Evolutionary conservation across 2,797 vertebrate genomes (phyloP), one percentile per base, ranked within the genome.

Genomic region (Cyprinodon diabolis): DNA sequence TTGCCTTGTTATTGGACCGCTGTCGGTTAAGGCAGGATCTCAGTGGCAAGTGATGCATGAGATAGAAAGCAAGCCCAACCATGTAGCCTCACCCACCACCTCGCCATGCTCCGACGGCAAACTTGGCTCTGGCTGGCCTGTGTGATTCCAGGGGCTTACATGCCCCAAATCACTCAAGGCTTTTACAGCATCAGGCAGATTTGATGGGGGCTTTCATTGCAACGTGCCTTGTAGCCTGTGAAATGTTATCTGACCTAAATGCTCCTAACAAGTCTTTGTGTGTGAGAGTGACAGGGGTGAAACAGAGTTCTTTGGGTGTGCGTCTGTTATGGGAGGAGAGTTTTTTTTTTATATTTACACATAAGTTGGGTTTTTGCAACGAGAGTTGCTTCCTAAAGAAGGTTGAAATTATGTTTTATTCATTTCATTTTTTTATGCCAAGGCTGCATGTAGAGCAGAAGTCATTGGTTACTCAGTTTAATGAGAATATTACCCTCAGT

Each of bases 181-280:
- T 93, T 91, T 92, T 89, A 94, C 92, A 92, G 90, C 92, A 93
- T 93, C 92, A 92, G 93, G 91, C 92, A 90, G 90, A 93, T 93
- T 92, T 95, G 94, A 95, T 85, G 87, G 88, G 93, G 93, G 93
- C 93, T 93, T 92, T 93, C 90, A 88, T 90, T 92, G 91, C 92
- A 94, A 90, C 88, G 81, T 80, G 83, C 90, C 92, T 92, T 81
- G 87, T 87, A 90, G 91, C 90, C 91, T 72, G 83, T 73, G 90
- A 93, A 84, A 91, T 79, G 78, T 94, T 92, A 94, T 94, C 86
- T 95, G 95, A 95, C 93, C 94, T 95, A 95, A 95, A 95, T 95
- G 93, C 89, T 93, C 82, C 88, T 90, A 92, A 93, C 91, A 91
- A 91, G 90, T 87, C 67, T 79, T 11, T 69, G 77, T 83, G 78